These are phyloP conservation scores for Nesometra sesokonis DNA, from an alignment of 35 echinoderm and acorn worm species.

Conservation along the genomic window DNA sequence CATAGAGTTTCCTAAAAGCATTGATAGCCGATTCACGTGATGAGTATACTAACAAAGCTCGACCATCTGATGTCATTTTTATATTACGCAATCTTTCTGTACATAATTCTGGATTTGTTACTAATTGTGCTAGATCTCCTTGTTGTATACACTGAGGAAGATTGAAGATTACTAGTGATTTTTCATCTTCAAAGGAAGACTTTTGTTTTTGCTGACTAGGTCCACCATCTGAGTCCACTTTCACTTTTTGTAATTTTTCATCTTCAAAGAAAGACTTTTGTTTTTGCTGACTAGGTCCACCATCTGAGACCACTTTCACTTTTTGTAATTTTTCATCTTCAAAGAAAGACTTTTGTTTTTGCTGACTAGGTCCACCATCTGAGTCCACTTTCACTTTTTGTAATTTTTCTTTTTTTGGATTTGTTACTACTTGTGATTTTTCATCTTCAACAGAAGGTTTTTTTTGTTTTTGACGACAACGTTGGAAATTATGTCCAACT, in stretches of 20 bases:
- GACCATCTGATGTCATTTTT: neutral
- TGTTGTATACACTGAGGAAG: neutral
- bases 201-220: neutral
- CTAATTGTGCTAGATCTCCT: neutral
- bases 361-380: neutral
- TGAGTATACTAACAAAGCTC: neutral
- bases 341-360: neutral
- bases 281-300: neutral
- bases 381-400: neutral
- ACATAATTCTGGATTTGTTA: neutral
- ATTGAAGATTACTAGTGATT: neutral
- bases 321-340: neutral
- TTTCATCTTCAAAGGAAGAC: neutral
- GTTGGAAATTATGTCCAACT: too few relatives aligned
- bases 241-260: neutral
- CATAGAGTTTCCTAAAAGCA: neutral
- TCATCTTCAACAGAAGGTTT: neutral
- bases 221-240: neutral
- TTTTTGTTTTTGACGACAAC: neutral
- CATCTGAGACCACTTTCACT: neutral
- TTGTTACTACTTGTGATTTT: too few relatives aligned
- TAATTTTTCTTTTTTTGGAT: too few relatives aligned
- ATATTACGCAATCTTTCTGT: neutral
- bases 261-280: neutral
- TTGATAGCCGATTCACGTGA: neutral